Base-by-base conservation (phyloP, 2,888 invertebrate species). In the Norana najaformis region DNA sequence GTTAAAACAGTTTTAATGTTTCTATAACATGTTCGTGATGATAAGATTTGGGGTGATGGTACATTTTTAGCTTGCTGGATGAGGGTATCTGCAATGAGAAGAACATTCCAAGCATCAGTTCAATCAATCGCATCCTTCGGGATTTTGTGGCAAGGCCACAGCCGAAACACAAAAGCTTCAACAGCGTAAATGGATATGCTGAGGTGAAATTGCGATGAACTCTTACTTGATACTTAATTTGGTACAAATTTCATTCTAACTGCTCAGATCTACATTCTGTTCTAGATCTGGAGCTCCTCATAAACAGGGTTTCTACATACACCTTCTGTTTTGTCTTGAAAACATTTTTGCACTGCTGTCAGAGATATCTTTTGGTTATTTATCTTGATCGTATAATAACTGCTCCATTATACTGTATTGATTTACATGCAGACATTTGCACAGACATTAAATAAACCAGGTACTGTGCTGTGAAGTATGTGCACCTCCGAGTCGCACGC, bases 51-150 rank as follows among this genome's bases (percentile, higher is more conserved):
- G 69, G n/a, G 30, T 69, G 69, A n/a, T 69, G 69, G n/a, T 69
- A n/a, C n/a, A 35, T 90, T 92, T 92, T 18, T 93, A 95, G 94
- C 90, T 92, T 95, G 90, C 92, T 95, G 30, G 93, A 93, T 83
- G 95, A 95, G 89, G 93, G 93, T 35, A 93, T 94, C 83, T 95
- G 95, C 91, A 93, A 92, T 20, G 94, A 94, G 92, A 94, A 94
- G 91, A 94, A 94, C 91, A 94, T 94, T 90, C 95, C 95, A 35
- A 94, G 94, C 91, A 95, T 95, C 89, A 94, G 94, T 90, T 95
- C 95, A 83, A 95, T 95, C 92, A 95, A 95, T 92, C 93, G 95
- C 82, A 95, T 95, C 90, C 95, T 95, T 90, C 93, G 95, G 16
- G 95, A 95, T 89, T 85, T 36, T 37, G 85, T 85, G 36, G 69